Evolutionary conservation across 2,888 invertebrate genomes (phyloP).

Genomic region (Chrysotoxum bicinctum): DNA sequence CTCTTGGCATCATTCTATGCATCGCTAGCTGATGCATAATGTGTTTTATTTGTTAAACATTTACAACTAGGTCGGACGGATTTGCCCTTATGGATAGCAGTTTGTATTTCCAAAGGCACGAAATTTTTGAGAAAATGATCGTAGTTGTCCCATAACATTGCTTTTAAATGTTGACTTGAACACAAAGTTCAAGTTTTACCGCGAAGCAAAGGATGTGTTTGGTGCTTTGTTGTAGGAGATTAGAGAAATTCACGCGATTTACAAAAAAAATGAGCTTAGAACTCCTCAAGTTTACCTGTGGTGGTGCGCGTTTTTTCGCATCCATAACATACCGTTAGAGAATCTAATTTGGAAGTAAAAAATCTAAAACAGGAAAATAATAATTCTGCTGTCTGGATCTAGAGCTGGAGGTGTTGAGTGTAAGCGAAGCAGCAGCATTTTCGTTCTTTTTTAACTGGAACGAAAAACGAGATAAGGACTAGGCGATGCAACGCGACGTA

Average conservation of each 20-base stretch:
- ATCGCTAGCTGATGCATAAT: constrained; percentile 6
- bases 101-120: too few relatives aligned
- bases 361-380: constrained; percentile 12
- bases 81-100: neutral
- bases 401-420: neutral
- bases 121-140: too few relatives aligned
- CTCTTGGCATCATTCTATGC: constrained; percentile 21
- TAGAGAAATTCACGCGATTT: too few relatives aligned
- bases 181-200: too few relatives aligned
- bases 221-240: too few relatives aligned
- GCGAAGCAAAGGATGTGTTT: too few relatives aligned
- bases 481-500: neutral
- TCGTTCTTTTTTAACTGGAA: constrained; percentile 4
- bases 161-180: too few relatives aligned
- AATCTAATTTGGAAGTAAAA: constrained; percentile 14
- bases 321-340: neutral
- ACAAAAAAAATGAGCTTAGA: too few relatives aligned
- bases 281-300: too few relatives aligned
- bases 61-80: neutral
- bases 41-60: constrained; percentile 12
- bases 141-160: too few relatives aligned
- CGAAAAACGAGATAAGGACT: neutral
- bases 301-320: neutral
- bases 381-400: neutral
- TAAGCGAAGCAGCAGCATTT: constrained; percentile 19